Evolutionary conservation across 2,113 vertebrate genomes (phyloP).

Genomic region (Platichthys stellatus): DNA sequence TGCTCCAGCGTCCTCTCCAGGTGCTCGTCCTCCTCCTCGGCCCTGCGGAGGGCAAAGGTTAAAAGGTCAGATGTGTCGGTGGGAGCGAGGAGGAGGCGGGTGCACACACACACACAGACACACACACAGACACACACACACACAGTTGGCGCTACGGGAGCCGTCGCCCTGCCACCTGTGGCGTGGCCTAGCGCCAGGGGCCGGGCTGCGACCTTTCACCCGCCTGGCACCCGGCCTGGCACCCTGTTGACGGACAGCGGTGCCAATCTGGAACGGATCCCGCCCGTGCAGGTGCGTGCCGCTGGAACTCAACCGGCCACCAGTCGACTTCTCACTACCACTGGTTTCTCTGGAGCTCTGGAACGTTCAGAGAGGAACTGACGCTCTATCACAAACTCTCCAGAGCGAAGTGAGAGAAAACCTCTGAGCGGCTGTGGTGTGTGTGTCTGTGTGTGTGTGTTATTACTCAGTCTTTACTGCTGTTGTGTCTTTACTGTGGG

Average conservation of each 20-base stretch:
- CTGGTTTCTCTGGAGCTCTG: conserved; percentile 2
- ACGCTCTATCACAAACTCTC: not conserved
- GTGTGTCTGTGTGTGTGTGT: not conserved
- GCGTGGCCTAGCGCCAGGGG: conserved; percentile 52
- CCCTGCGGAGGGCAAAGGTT: conserved; percentile 81
- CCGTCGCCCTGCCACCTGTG: conserved; percentile 35
- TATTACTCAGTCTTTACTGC: not conserved
- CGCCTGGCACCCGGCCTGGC: conserved; percentile 47
- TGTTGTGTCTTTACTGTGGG: conserved; percentile 1
- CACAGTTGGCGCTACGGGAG: conserved; percentile 15
- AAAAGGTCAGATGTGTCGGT: conserved; percentile 59
- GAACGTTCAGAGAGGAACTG: conserved; percentile 1
- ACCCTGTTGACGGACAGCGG: conserved; percentile 13
- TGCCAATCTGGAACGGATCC: conserved; percentile 45
- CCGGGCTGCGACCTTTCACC: conserved; percentile 56
- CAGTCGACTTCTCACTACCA: not conserved
- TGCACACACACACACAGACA: not conserved
- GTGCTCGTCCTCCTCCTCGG: conserved; percentile 98
- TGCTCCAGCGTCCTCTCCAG: conserved; percentile 98
- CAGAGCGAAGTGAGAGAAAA: not conserved
- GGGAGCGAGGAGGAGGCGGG: not conserved
- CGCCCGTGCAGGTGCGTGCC: conserved; percentile 39
- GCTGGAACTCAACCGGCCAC: not conserved
- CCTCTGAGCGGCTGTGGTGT: not conserved
- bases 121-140: not conserved